Evolutionary conservation across 53 echinoderm and acorn worm genomes (phyloP).

Genomic region (Pentamera pediparva): DNA sequence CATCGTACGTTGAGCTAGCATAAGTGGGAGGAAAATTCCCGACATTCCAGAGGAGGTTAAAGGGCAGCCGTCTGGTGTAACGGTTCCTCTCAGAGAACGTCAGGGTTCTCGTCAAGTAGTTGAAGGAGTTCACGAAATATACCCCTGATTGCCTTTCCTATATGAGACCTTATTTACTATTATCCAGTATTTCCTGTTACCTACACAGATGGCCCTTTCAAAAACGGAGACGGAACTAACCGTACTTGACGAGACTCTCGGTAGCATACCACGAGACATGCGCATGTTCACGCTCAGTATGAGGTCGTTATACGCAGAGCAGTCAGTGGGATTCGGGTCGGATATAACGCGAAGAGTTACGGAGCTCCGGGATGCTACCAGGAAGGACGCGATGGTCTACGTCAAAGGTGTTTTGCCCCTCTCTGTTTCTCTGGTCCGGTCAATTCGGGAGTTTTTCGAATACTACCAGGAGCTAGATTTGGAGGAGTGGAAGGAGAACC

Average conservation of each 20-base stretch:
- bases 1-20: too few relatives aligned
- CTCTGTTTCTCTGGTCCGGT: not conserved
- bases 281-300: not conserved
- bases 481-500: conserved; percentile 9
- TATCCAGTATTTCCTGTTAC: too few relatives aligned
- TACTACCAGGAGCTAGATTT: not conserved
- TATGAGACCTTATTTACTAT: too few relatives aligned
- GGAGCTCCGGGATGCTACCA: not conserved
- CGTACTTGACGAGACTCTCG: not conserved
- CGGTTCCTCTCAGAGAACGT: too few relatives aligned
- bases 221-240: too few relatives aligned
- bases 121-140: too few relatives aligned
- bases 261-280: not conserved
- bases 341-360: not conserved
- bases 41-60: too few relatives aligned
- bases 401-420: conserved; percentile 2
- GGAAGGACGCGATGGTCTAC: not conserved
- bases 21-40: too few relatives aligned
- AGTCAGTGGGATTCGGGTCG: not conserved
- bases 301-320: not conserved
- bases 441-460: not conserved
- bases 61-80: too few relatives aligned
- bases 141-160: too few relatives aligned
- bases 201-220: too few relatives aligned
- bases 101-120: too few relatives aligned